phyloP scores from a whole-genome alignment of 2,113 vertebrate species.

The Phainopepla nitens region DNA sequence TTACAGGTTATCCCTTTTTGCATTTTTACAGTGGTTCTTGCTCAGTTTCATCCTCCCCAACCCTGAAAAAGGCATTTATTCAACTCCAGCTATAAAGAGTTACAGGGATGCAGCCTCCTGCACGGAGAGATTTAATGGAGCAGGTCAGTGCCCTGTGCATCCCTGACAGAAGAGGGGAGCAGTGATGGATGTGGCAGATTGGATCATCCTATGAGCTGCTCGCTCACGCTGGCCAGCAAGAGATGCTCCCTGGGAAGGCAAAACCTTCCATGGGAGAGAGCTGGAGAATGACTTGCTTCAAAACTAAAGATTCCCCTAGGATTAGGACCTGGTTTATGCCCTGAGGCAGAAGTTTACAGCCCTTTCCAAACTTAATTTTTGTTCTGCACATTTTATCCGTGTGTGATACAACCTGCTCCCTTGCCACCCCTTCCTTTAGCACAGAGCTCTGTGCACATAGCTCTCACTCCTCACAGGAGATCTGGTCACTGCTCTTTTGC shows the following conservation, averaged over 20 bases:
- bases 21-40: neutral
- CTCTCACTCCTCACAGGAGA: neutral
- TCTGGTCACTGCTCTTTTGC: neutral
- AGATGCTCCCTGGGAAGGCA: neutral
- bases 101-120: neutral
- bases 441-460: accelerated
- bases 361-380: neutral
- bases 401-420: accelerated
- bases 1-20: neutral
- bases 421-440: accelerated
- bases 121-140: neutral
- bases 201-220: neutral
- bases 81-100: neutral
- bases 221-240: neutral
- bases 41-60: neutral
- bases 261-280: neutral
- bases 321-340: neutral
- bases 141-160: neutral
- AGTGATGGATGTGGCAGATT: neutral
- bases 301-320: neutral
- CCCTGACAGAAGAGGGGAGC: neutral
- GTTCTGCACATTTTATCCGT: accelerated
- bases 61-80: neutral
- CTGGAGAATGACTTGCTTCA: neutral
- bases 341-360: neutral